A percentile compares a stretch with the other conserved stretches of the same genome.
phyloP scores from a whole-genome alignment of 2,888 invertebrate genomes.

The Heliothis peltigera region DNA sequence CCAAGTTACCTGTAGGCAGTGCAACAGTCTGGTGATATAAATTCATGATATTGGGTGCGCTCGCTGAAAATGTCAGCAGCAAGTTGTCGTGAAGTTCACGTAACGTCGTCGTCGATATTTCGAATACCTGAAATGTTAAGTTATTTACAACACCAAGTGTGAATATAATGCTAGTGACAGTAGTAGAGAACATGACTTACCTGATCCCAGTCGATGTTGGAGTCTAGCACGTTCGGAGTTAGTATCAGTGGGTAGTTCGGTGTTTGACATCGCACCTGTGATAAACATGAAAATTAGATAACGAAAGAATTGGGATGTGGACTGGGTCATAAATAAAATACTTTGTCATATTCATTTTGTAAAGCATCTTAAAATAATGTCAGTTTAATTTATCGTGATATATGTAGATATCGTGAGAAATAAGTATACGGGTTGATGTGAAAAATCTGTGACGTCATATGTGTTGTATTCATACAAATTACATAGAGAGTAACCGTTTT shows the following conservation, averaged over 20 bases:
- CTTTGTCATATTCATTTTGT: too few relatives aligned
- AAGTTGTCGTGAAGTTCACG: constrained; percentile 91
- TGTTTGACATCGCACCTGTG: constrained; percentile 83
- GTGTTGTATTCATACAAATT: too few relatives aligned
- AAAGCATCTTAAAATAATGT: too few relatives aligned
- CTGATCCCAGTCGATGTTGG: constrained; percentile 91
- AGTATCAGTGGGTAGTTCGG: constrained; percentile 86
- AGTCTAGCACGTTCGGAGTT: constrained; percentile 81
- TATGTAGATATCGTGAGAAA: too few relatives aligned
- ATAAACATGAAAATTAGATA: too few relatives aligned
- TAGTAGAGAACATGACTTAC: constrained; percentile 67
- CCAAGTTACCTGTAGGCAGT: constrained; percentile 73
- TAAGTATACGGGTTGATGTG: too few relatives aligned
- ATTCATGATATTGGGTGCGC: constrained; percentile 89
- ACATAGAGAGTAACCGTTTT: too few relatives aligned
- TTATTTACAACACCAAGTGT: too few relatives aligned
- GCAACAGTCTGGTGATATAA: constrained; percentile 81
- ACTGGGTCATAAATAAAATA: too few relatives aligned
- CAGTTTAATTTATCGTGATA: too few relatives aligned
- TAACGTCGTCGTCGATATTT: constrained; percentile 85
- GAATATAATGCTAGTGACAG: background rate
- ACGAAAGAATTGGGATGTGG: too few relatives aligned
- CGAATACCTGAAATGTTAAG: constrained; percentile 87
- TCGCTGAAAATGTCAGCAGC: constrained; percentile 91
- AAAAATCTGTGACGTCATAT: too few relatives aligned